Percentiles rank a stretch among this genome's conserved stretches.
phyloP scores from a whole-genome alignment of 1,140 invertebrate genomes.

The Drosophila miranda region DNA sequence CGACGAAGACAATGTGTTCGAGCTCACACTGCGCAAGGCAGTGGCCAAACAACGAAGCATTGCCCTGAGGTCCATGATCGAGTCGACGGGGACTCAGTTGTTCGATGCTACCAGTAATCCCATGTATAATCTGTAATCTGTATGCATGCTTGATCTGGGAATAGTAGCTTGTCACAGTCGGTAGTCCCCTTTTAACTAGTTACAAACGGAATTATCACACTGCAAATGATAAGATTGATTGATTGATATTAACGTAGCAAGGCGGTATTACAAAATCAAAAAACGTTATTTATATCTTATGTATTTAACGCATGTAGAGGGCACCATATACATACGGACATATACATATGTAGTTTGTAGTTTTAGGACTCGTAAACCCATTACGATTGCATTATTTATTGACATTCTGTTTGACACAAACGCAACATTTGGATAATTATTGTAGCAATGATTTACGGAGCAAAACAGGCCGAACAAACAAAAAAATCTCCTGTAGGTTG shows the following conservation, averaged over 20 bases:
- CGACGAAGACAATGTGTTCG: conserved; percentile 79
- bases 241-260: conserved; percentile 61
- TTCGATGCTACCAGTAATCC: conserved; percentile 80
- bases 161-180: no score
- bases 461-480: conserved; percentile 19
- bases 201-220: conserved; percentile 54
- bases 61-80: conserved; percentile 76
- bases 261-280: conserved; percentile 2
- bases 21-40: conserved; percentile 73
- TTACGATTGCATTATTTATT: conserved; percentile 46
- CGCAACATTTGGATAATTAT: conserved; percentile 49
- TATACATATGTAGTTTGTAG: conserved; percentile 40
- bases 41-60: conserved; percentile 80
- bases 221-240: conserved; percentile 72
- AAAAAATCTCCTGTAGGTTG: conserved; percentile 33
- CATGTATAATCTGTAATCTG: conserved; percentile 74
- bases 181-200: conserved; percentile 44
- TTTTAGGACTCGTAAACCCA: conserved; percentile 15
- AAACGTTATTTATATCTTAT: conserved; percentile 24
- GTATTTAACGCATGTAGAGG: conserved; percentile 33
- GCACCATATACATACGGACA: conserved; percentile 32
- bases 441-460: conserved; percentile 43
- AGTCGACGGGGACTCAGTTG: conserved; percentile 78
- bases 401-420: conserved; percentile 61
- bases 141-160: background rate